Conservation (phyloP, 2,797 vertebrate species). For the Vireo griseus region DNA sequence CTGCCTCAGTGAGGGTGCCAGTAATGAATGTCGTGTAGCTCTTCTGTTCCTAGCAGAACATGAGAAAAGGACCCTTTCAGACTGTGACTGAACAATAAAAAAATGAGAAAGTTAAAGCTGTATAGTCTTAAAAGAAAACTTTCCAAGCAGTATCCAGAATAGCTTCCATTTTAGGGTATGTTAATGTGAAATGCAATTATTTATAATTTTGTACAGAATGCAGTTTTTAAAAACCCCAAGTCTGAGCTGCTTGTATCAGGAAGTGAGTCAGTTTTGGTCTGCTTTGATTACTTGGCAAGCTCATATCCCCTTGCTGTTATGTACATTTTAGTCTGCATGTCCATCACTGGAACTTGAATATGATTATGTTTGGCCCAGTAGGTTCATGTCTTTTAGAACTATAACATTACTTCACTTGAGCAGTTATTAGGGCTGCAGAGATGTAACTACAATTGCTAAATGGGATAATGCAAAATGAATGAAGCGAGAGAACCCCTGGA, state of each 20-base stretch:
- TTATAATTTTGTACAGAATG: not conserved
- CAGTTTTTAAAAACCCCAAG: not conserved
- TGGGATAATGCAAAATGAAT: conserved; percentile 30
- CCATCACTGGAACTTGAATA: not conserved
- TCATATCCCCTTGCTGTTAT: not conserved
- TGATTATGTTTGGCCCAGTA: conserved; percentile 40
- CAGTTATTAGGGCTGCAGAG: conserved; percentile 40
- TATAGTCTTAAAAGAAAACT: not conserved
- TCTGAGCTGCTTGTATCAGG: not conserved
- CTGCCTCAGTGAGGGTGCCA: not conserved
- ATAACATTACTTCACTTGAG: conserved; percentile 29
- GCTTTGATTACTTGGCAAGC: conserved; percentile 7
- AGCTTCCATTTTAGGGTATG: not conserved
- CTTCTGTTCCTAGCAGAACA: not conserved
- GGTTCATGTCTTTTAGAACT: conserved; percentile 41
- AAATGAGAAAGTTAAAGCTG: not conserved
- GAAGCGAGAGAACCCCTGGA: conserved; percentile 29
- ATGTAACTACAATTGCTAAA: conserved; percentile 35
- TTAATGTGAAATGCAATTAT: conserved; percentile 9
- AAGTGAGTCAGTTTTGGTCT: conserved; percentile 11
- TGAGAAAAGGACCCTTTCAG: not conserved
- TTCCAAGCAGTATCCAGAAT: not conserved
- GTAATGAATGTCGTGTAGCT: not conserved
- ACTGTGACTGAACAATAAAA: not conserved
- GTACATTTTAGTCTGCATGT: not conserved